phyloP scores from a whole-genome alignment of 92 coral and sea anemone genomes.

The Metridium senile region DNA sequence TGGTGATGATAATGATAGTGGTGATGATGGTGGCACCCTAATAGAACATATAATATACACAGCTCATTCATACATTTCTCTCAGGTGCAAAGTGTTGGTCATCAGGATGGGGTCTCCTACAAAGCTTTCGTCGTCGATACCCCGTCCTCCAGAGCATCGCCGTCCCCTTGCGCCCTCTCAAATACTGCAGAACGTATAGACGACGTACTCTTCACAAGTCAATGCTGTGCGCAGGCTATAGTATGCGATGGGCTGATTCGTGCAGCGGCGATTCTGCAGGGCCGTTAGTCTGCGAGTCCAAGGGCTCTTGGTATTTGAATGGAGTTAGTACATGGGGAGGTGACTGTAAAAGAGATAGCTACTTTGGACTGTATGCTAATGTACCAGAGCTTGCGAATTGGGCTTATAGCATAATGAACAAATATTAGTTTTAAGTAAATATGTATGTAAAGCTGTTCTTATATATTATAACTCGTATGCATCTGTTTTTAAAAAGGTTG shows the following conservation, averaged over 20 bases:
- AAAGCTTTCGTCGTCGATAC: neutral
- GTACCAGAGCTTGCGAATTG: conserved; percentile 32
- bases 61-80: too few species aligned
- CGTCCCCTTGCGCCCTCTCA: conserved; percentile 22
- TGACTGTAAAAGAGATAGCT: conserved; percentile 28
- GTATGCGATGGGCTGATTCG: conserved; percentile 15
- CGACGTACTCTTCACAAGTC: conserved; percentile 12
- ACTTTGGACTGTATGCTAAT: conserved; percentile 21
- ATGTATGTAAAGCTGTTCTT: neutral
- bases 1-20: too few species aligned
- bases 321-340: conserved; percentile 36
- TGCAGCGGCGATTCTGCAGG: conserved; percentile 45
- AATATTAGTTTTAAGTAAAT: conserved; percentile 10
- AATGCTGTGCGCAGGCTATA: conserved; percentile 40
- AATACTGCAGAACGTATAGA: conserved; percentile 13
- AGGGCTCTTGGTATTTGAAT: conserved; percentile 35
- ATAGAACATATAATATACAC: too few species aligned
- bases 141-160: conserved; percentile 27
- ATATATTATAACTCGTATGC: too few species aligned
- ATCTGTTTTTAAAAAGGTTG: too few species aligned
- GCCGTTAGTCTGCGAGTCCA: conserved; percentile 28
- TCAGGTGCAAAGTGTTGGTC: conserved; percentile 48
- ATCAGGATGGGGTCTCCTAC: conserved; percentile 51
- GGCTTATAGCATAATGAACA: conserved; percentile 20
- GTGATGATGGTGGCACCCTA: too few species aligned